Percentiles rank a stretch among this genome's conserved stretches.
Evolutionary conservation across 2,113 vertebrate species (phyloP).

Genomic region (Poicephalus gulielmi): DNA sequence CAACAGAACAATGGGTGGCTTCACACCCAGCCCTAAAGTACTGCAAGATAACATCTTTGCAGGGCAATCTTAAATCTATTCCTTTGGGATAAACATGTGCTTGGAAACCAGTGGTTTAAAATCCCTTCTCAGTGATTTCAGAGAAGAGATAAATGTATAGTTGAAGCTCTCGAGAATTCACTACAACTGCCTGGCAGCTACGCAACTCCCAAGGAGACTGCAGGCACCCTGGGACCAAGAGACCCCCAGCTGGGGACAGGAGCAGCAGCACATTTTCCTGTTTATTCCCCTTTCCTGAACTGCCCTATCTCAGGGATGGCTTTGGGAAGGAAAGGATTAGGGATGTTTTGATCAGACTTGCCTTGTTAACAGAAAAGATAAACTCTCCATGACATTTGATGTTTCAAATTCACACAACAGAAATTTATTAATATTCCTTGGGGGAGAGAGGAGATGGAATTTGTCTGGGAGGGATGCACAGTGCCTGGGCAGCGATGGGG

Average conservation of each 20-base stretch:
- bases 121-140: neutral
- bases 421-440: neutral
- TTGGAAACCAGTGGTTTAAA: neutral
- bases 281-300: neutral
- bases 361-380: neutral
- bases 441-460: neutral
- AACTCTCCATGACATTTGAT: neutral
- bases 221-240: neutral
- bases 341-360: neutral
- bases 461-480: neutral
- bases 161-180: neutral
- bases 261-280: neutral
- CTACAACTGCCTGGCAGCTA: neutral
- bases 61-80: neutral
- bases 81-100: neutral
- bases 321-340: neutral
- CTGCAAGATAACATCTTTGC: fast-evolving
- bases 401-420: conserved; percentile 1
- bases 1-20: neutral
- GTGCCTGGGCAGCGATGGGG: neutral
- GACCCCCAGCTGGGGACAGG: neutral
- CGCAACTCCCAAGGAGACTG: neutral
- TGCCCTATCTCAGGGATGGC: neutral
- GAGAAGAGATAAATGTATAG: neutral
- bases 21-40: neutral